Base-by-base conservation (phyloP, 2,888 invertebrate species). In the Cerastis rubricosa region DNA sequence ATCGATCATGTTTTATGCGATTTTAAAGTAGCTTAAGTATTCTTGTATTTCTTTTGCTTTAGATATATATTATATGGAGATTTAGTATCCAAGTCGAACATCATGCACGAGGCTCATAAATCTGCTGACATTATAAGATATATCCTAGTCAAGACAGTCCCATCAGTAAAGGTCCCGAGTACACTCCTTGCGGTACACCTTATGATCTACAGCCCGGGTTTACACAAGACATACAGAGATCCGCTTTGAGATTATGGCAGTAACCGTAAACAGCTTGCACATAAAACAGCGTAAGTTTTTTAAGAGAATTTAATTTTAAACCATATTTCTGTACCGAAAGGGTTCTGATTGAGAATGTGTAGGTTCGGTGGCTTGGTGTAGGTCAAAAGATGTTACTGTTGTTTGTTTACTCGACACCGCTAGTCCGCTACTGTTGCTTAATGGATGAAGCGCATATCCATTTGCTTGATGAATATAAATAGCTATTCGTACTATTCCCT, bases 361-460 rank as follows among this genome's bases (percentile, higher is more conserved):
- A 82, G 51, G 76, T 64, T 78, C 65, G 87, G 85, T 88, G 66
- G 76, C 66, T 78, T 67, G 87, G 85, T 88, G 66, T 83, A 85
- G 85, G 80, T 85, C 72, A 64, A 59, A 86, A 86, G 66, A 78
- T 86, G 88, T 87, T 89, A 87, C 89, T 88, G 88, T 87, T 90
- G 89, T 91, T 91, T 91, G 90, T 92, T 90, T 91, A 91, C 90
- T 89, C 89, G 85, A 88, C 86, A 89, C 89, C 87, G 93, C 93
- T 93, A 93, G 93, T 93, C 89, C 88, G 93, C 93, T 93, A 93
- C 93, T 93, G 91, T 92, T 93, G 93, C 90, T 91, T 94, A 93
- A 94, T 93, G 92, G 92, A 94, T 93, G 91, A 92, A 90, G 89
- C 91, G 90, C 87, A 88, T 89, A 90, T 89, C 86, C 84, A 91